These are phyloP conservation scores for Portunus trituberculatus DNA, from an alignment of 1,140 invertebrate species.

Conservation along the genomic window DNA sequence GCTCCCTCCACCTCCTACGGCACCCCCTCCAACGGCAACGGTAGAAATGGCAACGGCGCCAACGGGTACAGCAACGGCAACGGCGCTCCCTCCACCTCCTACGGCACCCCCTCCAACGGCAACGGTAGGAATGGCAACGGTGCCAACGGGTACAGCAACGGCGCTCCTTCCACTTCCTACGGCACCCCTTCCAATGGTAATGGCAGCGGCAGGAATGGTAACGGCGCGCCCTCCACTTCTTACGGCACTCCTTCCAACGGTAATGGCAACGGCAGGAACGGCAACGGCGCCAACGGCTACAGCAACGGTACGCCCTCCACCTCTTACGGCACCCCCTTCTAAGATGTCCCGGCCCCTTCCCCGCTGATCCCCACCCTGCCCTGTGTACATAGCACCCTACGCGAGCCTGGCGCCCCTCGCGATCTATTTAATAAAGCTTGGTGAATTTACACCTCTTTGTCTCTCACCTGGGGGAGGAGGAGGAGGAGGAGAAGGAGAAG, in stretches of 20 bases:
- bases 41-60: conserved; percentile 26
- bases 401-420: too few relatives aligned
- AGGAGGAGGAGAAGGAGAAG: too few relatives aligned
- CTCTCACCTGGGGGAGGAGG: too few relatives aligned
- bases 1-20: not conserved
- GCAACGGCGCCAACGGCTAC: not conserved
- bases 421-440: too few relatives aligned
- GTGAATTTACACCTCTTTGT: too few relatives aligned
- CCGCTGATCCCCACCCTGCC: not conserved
- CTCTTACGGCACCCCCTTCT: not conserved
- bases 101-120: not conserved
- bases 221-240: not conserved
- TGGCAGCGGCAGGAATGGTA: not conserved
- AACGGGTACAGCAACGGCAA: conserved; percentile 31
- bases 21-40: not conserved
- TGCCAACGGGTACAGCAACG: not conserved
- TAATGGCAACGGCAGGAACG: conserved; percentile 26
- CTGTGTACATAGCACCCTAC: too few relatives aligned
- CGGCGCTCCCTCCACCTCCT: not conserved
- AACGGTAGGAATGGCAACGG: conserved; percentile 18
- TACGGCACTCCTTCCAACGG: not conserved
- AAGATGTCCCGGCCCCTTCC: not conserved
- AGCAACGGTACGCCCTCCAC: not conserved
- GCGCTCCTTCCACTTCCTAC: not conserved
- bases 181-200: not conserved